Evolutionary conservation across 2,113 vertebrate genomes (phyloP).

Genomic region (Aix galericulata): DNA sequence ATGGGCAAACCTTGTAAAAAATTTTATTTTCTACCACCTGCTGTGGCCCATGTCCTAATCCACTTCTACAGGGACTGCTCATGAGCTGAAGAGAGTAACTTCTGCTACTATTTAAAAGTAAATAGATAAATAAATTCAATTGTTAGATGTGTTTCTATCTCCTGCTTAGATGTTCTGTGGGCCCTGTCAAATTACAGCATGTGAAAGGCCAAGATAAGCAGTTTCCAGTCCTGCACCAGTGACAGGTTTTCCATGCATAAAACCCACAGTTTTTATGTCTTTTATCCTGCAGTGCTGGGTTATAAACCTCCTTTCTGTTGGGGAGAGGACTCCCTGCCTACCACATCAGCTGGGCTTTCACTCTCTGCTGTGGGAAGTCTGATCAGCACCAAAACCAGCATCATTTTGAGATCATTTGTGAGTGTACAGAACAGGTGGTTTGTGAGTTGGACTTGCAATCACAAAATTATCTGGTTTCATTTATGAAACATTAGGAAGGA

Average conservation of each 20-base stretch:
- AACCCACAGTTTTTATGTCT: constrained; percentile 24
- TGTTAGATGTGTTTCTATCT: constrained; percentile 5
- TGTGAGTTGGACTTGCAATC: fast-evolving
- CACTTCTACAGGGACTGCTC: neutral
- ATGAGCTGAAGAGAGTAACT: neutral
- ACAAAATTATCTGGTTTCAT: neutral
- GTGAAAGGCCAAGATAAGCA: constrained; percentile 61
- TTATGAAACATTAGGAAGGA: neutral
- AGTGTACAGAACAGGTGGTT: neutral
- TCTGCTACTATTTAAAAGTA: constrained; percentile 26
- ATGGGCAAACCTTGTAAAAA: neutral
- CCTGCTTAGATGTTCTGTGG: neutral
- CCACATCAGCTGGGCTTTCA: neutral
- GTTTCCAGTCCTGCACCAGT: constrained; percentile 34
- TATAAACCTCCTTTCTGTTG: neutral
- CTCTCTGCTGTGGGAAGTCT: neutral
- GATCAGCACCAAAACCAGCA: neutral
- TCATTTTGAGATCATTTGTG: neutral
- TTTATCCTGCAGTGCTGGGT: constrained; percentile 3
- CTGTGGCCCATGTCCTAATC: neutral
- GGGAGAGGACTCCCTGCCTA: neutral
- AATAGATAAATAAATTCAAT: constrained; percentile 46
- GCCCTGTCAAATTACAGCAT: constrained; percentile 31
- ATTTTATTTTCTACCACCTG: constrained; percentile 5
- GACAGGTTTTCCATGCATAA: constrained; percentile 35